phyloP scores from a whole-genome alignment of 2,797 vertebrate genomes.

The Hoplostethus atlanticus region DNA sequence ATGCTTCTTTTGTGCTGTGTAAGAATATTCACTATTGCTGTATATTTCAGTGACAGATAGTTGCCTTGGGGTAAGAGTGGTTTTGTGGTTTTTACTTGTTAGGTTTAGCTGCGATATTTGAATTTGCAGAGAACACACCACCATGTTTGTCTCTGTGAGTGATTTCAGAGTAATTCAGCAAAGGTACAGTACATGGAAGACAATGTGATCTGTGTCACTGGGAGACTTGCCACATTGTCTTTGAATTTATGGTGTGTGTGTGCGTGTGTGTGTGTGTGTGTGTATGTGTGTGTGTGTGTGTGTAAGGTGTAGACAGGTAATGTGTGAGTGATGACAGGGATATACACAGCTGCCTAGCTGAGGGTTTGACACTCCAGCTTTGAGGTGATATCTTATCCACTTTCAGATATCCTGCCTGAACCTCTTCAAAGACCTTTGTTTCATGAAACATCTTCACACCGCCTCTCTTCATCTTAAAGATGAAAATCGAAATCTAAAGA shows the following conservation, averaged over 20 bases:
- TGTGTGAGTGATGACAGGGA: constrained; percentile 63
- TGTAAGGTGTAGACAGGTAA: constrained; percentile 43
- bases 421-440: constrained; percentile 43
- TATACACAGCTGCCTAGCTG: constrained; percentile 68
- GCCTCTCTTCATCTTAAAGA: not conserved
- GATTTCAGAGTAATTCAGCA: constrained; percentile 22
- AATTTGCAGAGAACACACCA: constrained; percentile 27
- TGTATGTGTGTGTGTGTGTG: constrained; percentile 20
- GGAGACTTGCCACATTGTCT: not conserved
- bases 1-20: not conserved
- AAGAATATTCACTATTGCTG: constrained; percentile 38
- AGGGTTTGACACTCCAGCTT: constrained; percentile 46
- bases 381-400: constrained; percentile 43
- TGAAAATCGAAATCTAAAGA: not conserved
- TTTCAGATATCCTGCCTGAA: constrained; percentile 36
- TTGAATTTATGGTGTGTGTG: constrained; percentile 10
- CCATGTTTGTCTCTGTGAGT: constrained; percentile 35
- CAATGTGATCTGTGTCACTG: not conserved
- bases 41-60: constrained; percentile 49
- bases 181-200: not conserved
- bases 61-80: constrained; percentile 30
- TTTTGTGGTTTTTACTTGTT: constrained; percentile 40
- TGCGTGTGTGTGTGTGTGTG: constrained; percentile 8
- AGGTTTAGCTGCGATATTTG: constrained; percentile 38
- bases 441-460: constrained; percentile 11